Conservation (phyloP, 2,113 vertebrate genomes). For the Turdus rufiventris region DNA sequence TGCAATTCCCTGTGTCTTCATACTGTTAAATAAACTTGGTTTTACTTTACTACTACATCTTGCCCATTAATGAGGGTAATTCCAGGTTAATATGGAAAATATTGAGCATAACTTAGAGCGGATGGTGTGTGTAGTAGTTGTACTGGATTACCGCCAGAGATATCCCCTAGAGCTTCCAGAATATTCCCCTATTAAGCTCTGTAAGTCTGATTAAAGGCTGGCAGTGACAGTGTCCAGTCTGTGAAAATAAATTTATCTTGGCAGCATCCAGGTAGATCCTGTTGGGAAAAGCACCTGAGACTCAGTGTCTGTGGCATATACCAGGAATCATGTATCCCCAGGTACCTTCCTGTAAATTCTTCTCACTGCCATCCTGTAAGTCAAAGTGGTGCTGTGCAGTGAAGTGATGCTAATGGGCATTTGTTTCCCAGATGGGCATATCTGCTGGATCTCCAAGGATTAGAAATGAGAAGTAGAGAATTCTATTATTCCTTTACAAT, state of each 20-base stretch:
- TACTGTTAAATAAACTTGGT: not conserved
- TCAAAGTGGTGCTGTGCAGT: not conserved
- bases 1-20: not conserved
- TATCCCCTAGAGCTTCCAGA: conserved; percentile 4
- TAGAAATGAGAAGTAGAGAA: not conserved
- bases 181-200: conserved; percentile 25
- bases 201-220: conserved; percentile 33
- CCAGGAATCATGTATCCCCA: not conserved
- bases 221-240: not conserved
- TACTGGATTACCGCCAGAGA: conserved; percentile 30
- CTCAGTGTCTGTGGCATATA: not conserved
- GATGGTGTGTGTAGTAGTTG: not conserved
- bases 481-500: not conserved
- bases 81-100: conserved; percentile 31
- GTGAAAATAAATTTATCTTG: conserved; percentile 27
- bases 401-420: conserved; percentile 20
- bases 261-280: conserved; percentile 6
- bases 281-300: conserved; percentile 40
- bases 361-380: not conserved
- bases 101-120: not conserved
- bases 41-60: not conserved
- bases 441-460: not conserved
- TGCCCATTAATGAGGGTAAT: not conserved
- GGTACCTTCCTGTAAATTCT: conserved; percentile 14
- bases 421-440: not conserved